A percentile compares a stretch with the other conserved stretches of the same genome.
Conservation (phyloP, 2,888 invertebrate species). For the Amblyjoppa fuscipennis region DNA sequence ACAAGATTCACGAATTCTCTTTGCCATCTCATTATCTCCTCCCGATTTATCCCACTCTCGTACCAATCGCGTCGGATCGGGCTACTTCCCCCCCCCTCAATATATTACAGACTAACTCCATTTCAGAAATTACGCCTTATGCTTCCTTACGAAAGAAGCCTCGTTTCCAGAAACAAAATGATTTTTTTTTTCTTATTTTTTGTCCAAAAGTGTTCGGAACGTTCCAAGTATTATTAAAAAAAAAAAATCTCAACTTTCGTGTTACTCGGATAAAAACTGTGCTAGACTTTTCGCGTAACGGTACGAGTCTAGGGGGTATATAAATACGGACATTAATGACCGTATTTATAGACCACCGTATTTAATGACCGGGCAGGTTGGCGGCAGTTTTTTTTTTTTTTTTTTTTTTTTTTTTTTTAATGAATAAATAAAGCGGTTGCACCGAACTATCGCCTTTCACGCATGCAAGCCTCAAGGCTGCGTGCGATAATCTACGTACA, state of each 20-base stretch:
- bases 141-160: background rate
- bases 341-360: background rate
- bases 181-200: background rate
- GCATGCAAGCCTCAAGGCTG: slow-evolving; percentile 17
- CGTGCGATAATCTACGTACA: background rate
- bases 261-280: background rate
- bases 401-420: background rate
- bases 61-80: background rate
- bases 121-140: background rate
- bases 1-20: slow-evolving; percentile 74
- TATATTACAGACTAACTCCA: background rate
- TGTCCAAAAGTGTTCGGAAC: background rate
- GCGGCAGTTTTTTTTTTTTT: background rate
- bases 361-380: background rate
- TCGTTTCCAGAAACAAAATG: background rate
- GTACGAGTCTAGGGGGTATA: background rate
- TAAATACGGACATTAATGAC: background rate
- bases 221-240: background rate
- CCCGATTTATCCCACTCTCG: slow-evolving; percentile 19
- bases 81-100: background rate
- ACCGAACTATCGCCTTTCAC: slow-evolving; percentile 21
- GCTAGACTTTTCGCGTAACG: background rate
- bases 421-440: slow-evolving; percentile 9
- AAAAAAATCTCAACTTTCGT: background rate
- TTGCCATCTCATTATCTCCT: slow-evolving; percentile 27